Evolutionary conservation across 2,797 vertebrate species (phyloP), one percentile per base, ranked within the genome.

Genomic region (Gymnoscopelus microlampas): DNA sequence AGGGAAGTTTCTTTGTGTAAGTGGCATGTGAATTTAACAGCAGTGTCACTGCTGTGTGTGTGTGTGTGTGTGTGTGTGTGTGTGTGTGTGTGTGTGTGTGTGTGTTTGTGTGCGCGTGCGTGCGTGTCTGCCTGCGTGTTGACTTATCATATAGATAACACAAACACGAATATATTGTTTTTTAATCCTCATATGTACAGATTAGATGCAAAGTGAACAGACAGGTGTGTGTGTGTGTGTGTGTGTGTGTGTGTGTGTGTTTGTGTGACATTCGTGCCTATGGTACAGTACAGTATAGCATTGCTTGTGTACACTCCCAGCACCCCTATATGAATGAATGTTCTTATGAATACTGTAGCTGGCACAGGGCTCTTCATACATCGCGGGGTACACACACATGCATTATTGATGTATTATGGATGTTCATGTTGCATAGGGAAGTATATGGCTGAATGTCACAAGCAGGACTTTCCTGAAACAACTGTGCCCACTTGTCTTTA

Each of bases 401-500:
- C 12, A 32, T 57, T 57, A 57, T 29, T 29, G 24, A 57, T 57
- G 24, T 13, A 13, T 56, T 13, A 13, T 56, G 3, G 55, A 29
- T 29, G 55, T 56, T 23, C 26, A 29, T 13, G 19, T 26, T 29
- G 19, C 12, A 55, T 7, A 57, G 10, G 32, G 55, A 32, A 32
- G 4, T 32, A 26, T 7, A 26, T 7, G 55, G 8, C 32, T 11
- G 24, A 26, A 11, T 24, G 53, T 55, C 23, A 24, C 9, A 8
- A 54, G 3, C n/a, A 4, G 23, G 26, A 65, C 63, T 77, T 74
- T 70, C 12, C 70, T 80, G 74, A 79, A 29, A 77, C 81, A 55
- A 29, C 39, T 64, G 70, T 65, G 56, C 79, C 87, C 76, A 90
- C 67, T 67, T 85, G 66, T 82, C 68, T 71, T 73, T 85, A 58